phyloP scores from a whole-genome alignment of 2,797 vertebrate species.

The Cygnus olor region DNA sequence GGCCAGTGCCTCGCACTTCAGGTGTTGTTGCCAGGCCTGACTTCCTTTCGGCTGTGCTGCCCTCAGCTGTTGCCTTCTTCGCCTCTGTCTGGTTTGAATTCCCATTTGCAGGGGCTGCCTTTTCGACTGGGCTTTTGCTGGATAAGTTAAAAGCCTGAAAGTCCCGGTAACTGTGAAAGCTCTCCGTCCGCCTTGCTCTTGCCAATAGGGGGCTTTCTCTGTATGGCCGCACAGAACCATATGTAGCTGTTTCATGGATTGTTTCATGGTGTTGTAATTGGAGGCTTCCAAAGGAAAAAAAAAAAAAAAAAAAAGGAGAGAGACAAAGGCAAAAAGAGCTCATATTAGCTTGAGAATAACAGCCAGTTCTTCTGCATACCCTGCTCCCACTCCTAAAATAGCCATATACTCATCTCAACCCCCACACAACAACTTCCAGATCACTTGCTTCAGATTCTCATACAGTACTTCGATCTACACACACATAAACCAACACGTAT shows the following conservation, averaged over 20 bases:
- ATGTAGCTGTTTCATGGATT: conserved; percentile 88
- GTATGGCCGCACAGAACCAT: conserved; percentile 92
- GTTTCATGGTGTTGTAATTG: conserved; percentile 91
- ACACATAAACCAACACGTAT: neutral
- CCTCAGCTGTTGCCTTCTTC: conserved; percentile 64
- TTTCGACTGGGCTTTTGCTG: conserved; percentile 83
- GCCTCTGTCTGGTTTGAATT: conserved; percentile 75
- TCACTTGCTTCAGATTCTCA: neutral
- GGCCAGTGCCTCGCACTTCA: conserved; percentile 77
- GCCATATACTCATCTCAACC: neutral
- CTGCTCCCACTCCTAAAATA: neutral
- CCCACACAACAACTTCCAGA: neutral
- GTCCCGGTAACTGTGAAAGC: conserved; percentile 94
- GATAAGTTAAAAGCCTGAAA: conserved; percentile 88
- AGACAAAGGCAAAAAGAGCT: neutral
- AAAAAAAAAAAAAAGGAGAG: neutral
- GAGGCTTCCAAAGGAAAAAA: conserved; percentile 80
- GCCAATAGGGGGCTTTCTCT: conserved; percentile 96
- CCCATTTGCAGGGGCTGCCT: conserved; percentile 63
- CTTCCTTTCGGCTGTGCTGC: conserved; percentile 71
- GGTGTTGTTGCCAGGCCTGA: conserved; percentile 57
- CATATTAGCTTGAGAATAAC: neutral
- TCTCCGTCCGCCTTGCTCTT: conserved; percentile 92
- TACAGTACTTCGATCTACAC: neutral
- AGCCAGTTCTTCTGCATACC: neutral